phyloP scores from a whole-genome alignment of 2,888 invertebrate genomes.

The Sepioteuthis lessoniana region DNA sequence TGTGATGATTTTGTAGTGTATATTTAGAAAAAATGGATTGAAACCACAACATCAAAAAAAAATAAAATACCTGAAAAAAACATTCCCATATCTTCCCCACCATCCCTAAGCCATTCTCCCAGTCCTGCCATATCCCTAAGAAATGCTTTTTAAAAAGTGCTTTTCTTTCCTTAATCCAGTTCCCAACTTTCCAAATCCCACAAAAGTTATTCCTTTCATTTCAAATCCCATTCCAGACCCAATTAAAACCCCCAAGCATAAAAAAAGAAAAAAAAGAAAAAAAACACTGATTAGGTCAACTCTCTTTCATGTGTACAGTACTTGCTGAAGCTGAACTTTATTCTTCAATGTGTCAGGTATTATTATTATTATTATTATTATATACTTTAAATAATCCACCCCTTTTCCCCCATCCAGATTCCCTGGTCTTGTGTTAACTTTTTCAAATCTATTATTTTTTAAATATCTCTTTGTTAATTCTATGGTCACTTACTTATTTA shows the following conservation, averaged over 20 bases:
- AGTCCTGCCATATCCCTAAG: background rate
- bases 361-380: background rate
- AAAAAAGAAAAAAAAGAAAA: background rate
- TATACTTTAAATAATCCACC: background rate
- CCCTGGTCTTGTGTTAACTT: background rate
- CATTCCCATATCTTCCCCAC: background rate
- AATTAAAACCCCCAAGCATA: background rate
- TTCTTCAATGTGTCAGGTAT: constrained; percentile 24
- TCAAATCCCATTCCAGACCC: background rate
- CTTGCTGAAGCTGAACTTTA: constrained; percentile 26
- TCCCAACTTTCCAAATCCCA: background rate
- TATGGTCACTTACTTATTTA: background rate
- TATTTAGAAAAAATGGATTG: background rate
- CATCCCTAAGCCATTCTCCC: background rate
- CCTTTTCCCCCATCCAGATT: background rate
- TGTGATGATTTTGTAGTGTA: constrained; percentile 33
- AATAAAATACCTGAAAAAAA: background rate
- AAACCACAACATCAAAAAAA: background rate
- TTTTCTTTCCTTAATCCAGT: background rate
- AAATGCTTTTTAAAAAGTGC: background rate
- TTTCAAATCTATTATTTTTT: constrained; percentile 1
- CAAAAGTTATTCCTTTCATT: background rate
- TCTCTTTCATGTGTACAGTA: constrained; percentile 42
- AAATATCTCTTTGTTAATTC: background rate
- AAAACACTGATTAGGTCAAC: constrained; percentile 42